These are phyloP conservation scores for Pollenia amentaria DNA, from an alignment of 2,888 invertebrate genomes.

Conservation along the genomic window DNA sequence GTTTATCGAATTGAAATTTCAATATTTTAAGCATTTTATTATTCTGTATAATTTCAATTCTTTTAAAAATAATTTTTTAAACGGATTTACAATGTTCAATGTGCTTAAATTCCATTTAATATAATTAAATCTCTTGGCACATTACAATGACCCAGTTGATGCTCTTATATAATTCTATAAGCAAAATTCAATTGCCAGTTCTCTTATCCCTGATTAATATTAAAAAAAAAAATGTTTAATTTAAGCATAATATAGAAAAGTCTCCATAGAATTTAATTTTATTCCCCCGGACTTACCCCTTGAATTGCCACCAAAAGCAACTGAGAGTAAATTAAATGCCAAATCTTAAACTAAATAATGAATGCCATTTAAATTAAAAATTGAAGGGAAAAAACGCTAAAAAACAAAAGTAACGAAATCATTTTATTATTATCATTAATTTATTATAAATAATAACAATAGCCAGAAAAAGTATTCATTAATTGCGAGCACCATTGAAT, in stretches of 20 bases:
- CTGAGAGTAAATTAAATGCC: constrained; percentile 9
- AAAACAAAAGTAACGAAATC: constrained; percentile 1
- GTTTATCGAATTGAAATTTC: no score
- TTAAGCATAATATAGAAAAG: not conserved
- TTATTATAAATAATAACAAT: not conserved
- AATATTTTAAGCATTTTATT: no score
- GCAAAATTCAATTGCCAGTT: not conserved
- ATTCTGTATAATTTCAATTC: no score
- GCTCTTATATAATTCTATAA: not conserved
- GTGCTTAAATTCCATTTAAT: constrained; percentile 21
- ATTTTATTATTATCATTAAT: constrained; percentile 23
- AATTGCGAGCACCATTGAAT: constrained; percentile 15
- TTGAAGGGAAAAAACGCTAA: constrained; percentile 6
- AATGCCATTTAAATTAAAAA: constrained; percentile 61
- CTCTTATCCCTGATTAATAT: constrained; percentile 11
- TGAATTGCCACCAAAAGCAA: not conserved
- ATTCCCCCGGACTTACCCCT: not conserved
- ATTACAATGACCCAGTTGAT: constrained; percentile 8
- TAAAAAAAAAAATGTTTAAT: constrained; percentile 12
- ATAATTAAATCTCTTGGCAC: constrained; percentile 15
- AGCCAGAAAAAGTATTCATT: constrained; percentile 13
- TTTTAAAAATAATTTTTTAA: not conserved
- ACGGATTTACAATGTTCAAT: not conserved
- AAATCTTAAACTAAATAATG: constrained; percentile 36
- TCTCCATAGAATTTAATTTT: constrained; percentile 1